Evolutionary conservation across 2,888 invertebrate genomes (phyloP).

Genomic region (Argyresthia goedartella): DNA sequence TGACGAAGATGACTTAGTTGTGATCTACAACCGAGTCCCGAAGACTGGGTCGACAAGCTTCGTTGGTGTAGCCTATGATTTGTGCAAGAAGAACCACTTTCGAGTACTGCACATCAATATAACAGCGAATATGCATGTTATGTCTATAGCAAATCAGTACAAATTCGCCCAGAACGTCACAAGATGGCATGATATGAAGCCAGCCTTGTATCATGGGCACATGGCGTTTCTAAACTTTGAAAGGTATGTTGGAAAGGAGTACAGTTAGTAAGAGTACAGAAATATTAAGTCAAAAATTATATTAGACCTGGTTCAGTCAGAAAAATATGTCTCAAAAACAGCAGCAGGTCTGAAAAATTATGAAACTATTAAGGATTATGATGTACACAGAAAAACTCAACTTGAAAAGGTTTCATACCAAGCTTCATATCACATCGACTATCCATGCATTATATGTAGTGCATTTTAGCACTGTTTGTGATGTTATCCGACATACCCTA

Average conservation of each 20-base stretch:
- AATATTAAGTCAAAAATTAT: no score
- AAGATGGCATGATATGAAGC: slow-evolving; percentile 89
- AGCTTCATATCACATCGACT: no score
- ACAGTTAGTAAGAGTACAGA: no score
- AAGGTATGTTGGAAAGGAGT: slow-evolving; percentile 71
- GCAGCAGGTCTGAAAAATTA: no score
- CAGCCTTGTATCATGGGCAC: slow-evolving; percentile 97
- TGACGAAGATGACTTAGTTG: slow-evolving; percentile 77
- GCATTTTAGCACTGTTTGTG: no score
- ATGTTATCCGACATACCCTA: no score
- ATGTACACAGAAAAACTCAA: no score
- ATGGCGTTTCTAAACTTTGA: slow-evolving; percentile 96
- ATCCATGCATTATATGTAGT: no score
- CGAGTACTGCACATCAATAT: slow-evolving; percentile 92
- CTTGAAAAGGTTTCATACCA: no score
- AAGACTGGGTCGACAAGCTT: slow-evolving; percentile 98
- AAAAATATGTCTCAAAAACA: no score
- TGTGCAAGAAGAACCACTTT: slow-evolving; percentile 79
- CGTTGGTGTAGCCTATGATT: slow-evolving; percentile 90
- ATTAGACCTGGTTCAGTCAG: no score
- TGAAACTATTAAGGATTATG: no score
- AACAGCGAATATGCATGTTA: slow-evolving; percentile 95
- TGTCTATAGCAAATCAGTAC: slow-evolving; percentile 92
- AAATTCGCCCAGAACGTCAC: slow-evolving; percentile 92
- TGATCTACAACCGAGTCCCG: slow-evolving; percentile 96